Conservation (phyloP, 2,888 invertebrate species). For the Clepsis dumicolana region DNA sequence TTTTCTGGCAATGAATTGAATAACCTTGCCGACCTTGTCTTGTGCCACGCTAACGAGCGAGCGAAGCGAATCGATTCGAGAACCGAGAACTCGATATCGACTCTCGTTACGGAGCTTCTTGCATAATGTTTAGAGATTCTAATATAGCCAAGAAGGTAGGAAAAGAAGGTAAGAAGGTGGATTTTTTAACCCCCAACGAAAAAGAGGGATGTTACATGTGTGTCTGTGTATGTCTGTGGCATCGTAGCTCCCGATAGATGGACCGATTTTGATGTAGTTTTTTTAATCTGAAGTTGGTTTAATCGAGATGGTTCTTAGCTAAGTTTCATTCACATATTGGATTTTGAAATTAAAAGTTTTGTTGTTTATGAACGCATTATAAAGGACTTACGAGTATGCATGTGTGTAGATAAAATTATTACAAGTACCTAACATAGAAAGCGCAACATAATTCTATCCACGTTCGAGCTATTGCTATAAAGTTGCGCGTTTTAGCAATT, state of each 20-base stretch:
- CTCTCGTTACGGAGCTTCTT: slow-evolving; percentile 3
- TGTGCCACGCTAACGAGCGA: slow-evolving; percentile 21
- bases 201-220: too few relatives aligned
- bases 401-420: too few relatives aligned
- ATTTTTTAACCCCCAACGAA: too few relatives aligned
- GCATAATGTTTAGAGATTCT: neutral
- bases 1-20: slow-evolving; percentile 22
- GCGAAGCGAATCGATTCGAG: slow-evolving; percentile 26
- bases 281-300: too few relatives aligned
- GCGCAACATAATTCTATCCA: slow-evolving; percentile 19
- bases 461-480: slow-evolving; percentile 22
- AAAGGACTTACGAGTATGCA: too few relatives aligned
- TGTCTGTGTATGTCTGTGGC: too few relatives aligned
- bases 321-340: too few relatives aligned
- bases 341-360: too few relatives aligned
- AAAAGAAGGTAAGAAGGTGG: neutral
- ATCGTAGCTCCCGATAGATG: too few relatives aligned
- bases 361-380: too few relatives aligned
- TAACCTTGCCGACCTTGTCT: slow-evolving; percentile 33
- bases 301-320: too few relatives aligned
- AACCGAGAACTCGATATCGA: slow-evolving; percentile 12
- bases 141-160: neutral
- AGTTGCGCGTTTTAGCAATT: slow-evolving; percentile 20
- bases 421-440: neutral
- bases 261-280: too few relatives aligned